Base-by-base conservation (phyloP, 2,797 vertebrate species). In the Rachycentron canadum region DNA sequence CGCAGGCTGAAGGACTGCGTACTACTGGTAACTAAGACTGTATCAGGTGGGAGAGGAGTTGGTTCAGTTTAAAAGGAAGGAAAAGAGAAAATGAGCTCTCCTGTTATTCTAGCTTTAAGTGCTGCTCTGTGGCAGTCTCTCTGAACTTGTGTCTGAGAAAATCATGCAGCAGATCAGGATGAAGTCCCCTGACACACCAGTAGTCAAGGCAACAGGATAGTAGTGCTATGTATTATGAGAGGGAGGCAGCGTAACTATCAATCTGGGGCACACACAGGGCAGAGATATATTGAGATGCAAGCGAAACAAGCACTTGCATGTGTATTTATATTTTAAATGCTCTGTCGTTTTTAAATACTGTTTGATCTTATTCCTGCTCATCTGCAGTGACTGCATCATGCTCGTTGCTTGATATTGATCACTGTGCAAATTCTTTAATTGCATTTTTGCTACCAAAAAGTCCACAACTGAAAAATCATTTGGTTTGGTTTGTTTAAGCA, bases 121-220 rank as follows among this genome's bases (percentile, higher is more conserved):
- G 2, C 55, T 61, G 87, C 75, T 77, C 80, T 50, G 6, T 67
- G 41, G 69, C 60, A 64, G 73, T 61, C 47, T 85, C 79, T 84
- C 63, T 82, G 84, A 91, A 87, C 85, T 75, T 63, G 61, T 87
- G 88, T 91, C 82, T 81, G 84, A 85, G 78, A 91, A 91, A 86
- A 91, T 81, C 85, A 86, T 49, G 77, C 82, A 58, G 60, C 40
- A 73, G 84, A 86, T 92, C 87, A 68, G 68, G 81, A 85, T 86
- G 70, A 82, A 76, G 81, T 92, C 91, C 91, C 90, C 62, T 71
- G 92, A 92, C 93, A 93, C 91, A 79, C 81, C 90, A 89, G 93
- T 95, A 81, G 92, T 79, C 92, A 93, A 88, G 92, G 93, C 89
- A 93, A 94, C 94, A 79, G 83, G 60, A 71, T 85, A 82, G 86